Evolutionary conservation across 1,140 invertebrate genomes (phyloP), one percentile per base, ranked within the genome.

Genomic region (Parapsyche elsis): DNA sequence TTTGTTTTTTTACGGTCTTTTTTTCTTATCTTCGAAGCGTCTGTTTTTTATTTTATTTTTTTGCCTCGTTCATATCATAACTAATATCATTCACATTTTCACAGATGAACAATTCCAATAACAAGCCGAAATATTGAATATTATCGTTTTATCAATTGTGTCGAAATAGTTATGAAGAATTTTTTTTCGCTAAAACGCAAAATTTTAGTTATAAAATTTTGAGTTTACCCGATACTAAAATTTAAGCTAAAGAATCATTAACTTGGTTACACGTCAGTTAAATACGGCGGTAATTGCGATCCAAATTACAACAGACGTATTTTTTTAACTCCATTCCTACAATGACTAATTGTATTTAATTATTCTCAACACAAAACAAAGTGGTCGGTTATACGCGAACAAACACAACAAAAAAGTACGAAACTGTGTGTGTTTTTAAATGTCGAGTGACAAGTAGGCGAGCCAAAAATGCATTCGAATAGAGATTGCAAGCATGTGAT

Each of bases 341-440:
- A 67, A 26, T 67, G 24, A 67, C 64, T 67, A 67, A 67, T 67
- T 67, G 64, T n/a, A 23, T 67, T 67, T 67, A 67, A 67, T 67
- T 67, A 67, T 67, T 67, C 64, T 67, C 24, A 0, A 53, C 49
- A 53, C 16, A 67, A 67, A 67, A 67, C 64, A 67, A 67, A 67
- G 14, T 67, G 21, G 24, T 67, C 14, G 9, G 12, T 53, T 53
- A 14, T 26, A 67, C 5, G 24, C 23, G 21, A 67, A 67, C 21
- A 67, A 67, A 67, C 12, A 67, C 0, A 67, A 67, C 24, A 4
- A 61, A 23, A 67, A 12, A 67, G 64, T 10, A 9, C 64, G 10
- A 67, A 23, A 67, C 64, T 12, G 49, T 53, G 10, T 12, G 64
- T 67, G 4, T 26, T 67, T 67, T 24, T 67, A 67, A 67, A 67